phyloP scores from a whole-genome alignment of 2,113 vertebrate genomes.

The Choloepus hoffmanni region DNA sequence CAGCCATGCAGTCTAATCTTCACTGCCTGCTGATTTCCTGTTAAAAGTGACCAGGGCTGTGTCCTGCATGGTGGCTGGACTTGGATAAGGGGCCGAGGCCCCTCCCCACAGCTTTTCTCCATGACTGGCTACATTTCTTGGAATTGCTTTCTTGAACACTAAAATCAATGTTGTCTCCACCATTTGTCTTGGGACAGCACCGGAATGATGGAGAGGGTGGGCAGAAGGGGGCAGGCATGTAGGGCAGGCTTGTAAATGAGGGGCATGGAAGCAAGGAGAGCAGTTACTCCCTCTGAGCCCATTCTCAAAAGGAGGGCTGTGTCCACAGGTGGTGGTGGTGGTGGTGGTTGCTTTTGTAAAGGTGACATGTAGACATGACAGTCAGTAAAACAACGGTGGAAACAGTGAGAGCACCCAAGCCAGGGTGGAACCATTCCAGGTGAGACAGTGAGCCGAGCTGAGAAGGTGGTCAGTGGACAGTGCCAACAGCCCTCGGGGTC shows the following conservation, averaged over 20 bases:
- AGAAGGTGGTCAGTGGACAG: neutral
- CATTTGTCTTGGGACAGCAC: neutral
- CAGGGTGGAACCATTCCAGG: neutral
- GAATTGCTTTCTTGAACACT: neutral
- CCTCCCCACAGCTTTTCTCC: neutral
- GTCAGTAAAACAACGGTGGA: neutral
- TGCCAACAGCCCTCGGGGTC: neutral
- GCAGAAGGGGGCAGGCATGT: neutral
- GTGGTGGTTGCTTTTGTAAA: neutral
- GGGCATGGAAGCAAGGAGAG: neutral
- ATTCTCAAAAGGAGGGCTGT: neutral
- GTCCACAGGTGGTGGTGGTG: no score
- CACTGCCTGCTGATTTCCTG: neutral
- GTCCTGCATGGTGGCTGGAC: neutral
- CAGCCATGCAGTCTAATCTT: neutral
- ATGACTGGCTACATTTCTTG: neutral
- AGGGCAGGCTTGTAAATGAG: neutral
- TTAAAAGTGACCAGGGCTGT: neutral
- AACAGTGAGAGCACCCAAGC: neutral
- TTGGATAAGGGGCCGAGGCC: neutral
- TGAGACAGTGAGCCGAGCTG: neutral
- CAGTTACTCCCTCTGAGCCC: neutral
- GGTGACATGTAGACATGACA: fast-evolving
- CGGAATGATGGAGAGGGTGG: neutral
- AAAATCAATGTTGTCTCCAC: neutral